phyloP scores from a whole-genome alignment of 2,888 invertebrate species.

The Blastobasis lacticolella region DNA sequence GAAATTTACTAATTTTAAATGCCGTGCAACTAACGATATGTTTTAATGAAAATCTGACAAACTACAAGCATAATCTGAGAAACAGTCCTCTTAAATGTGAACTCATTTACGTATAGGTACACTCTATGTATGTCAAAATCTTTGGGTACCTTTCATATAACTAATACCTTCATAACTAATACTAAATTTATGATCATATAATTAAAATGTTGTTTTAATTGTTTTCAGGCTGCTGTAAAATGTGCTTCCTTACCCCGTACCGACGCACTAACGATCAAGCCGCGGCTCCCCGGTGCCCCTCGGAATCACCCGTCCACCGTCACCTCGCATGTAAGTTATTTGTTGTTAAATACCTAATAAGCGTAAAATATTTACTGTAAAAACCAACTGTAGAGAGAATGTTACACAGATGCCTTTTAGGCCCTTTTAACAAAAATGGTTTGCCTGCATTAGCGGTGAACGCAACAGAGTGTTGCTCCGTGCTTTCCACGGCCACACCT shows the following conservation, averaged over 20 bases:
- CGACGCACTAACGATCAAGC: slow-evolving; percentile 64
- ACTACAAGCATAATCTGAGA: not conserved
- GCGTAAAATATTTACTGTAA: no score
- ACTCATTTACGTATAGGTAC: not conserved
- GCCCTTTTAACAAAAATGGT: not conserved
- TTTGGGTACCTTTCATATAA: not conserved
- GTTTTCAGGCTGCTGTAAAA: slow-evolving; percentile 64
- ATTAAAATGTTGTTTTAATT: slow-evolving; percentile 12
- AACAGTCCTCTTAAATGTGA: not conserved
- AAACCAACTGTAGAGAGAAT: no score
- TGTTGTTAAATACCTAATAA: not conserved
- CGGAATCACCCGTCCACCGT: slow-evolving; percentile 66
- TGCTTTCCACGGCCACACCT: slow-evolving; percentile 17
- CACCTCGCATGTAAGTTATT: slow-evolving; percentile 63
- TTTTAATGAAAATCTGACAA: no score
- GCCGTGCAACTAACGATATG: no score
- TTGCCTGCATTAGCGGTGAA: slow-evolving; percentile 5
- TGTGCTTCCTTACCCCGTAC: slow-evolving; percentile 68
- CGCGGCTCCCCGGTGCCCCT: slow-evolving; percentile 57
- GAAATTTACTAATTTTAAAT: not conserved
- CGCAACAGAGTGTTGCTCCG: slow-evolving; percentile 11
- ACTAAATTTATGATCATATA: not conserved
- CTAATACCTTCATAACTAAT: not conserved
- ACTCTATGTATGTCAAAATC: no score
- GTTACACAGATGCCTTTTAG: no score